Evolutionary conservation across 2,797 vertebrate species (phyloP), one percentile per base, ranked within the genome.

Genomic region (Takifugu rubripes): DNA sequence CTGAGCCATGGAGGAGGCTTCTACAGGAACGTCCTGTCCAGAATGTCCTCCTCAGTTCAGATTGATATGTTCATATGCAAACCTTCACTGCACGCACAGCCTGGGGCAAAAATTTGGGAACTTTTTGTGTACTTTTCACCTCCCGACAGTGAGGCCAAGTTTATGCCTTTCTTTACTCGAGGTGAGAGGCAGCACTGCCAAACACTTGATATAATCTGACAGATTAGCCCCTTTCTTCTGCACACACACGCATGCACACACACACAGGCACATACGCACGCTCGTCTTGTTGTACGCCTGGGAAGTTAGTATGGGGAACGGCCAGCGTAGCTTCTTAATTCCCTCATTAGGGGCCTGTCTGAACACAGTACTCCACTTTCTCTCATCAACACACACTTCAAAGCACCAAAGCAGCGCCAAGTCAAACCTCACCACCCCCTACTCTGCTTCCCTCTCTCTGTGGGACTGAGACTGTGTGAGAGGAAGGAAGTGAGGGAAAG

Each of bases 261-360:
- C 29, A 52, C 5, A 7, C 44, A 46, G 6, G 44, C 44, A 46
- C 44, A n/a, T 21, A 46, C n/a, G 44, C 44, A 46, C 17, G 44
- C 44, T n/a, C 4, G 44, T 46, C 44, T 46, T 6, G 81, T 84
- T 79, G 79, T 66, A 71, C 74, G 73, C 76, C 72, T 84, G 84
- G 88, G 87, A 89, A 91, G 90, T 94, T 93, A 91, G 91, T 92
- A 91, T 91, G 91, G 90, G 87, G 92, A 92, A 93, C 70, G 92
- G 92, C 82, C 79, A 60, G 92, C 66, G 91, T 86, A 90, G 81
- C 83, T 92, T 92, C 93, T 93, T 93, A 94, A 94, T 95, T 92
- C 92, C 93, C 95, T 97, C 93, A 94, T 96, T 96, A 97, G 92
- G 91, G 92, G 88, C 88, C 89, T 93, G 89, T 92, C 89, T 93